phyloP scores from a whole-genome alignment of 2,797 vertebrate species.

The Ispidina picta region DNA sequence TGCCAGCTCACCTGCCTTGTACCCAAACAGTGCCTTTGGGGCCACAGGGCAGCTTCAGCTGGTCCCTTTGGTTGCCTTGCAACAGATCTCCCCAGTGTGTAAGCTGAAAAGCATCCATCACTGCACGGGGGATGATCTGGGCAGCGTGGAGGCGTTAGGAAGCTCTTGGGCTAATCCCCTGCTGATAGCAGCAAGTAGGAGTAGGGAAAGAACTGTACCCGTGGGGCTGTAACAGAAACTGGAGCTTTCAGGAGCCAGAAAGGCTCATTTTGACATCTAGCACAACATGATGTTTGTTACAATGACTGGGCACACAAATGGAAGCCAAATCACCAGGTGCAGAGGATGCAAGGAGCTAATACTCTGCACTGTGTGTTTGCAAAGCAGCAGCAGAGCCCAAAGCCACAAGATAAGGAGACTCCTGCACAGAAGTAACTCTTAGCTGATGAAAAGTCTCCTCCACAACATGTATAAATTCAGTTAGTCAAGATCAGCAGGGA shows the following conservation, averaged over 20 bases:
- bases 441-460: background rate
- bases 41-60: background rate
- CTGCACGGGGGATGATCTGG: no score
- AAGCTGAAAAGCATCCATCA: background rate
- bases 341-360: background rate
- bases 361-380: background rate
- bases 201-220: background rate
- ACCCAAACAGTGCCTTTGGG: rapidly evolving
- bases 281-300: background rate
- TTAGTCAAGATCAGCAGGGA: background rate
- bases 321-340: background rate
- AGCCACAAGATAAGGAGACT: background rate
- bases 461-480: background rate
- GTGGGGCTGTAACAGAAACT: background rate
- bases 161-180: background rate
- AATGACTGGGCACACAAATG: background rate
- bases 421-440: background rate
- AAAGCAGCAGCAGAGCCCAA: background rate
- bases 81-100: background rate
- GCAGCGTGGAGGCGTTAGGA: rapidly evolving
- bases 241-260: background rate
- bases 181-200: background rate
- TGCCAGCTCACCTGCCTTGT: background rate
- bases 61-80: background rate
- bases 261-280: background rate